Conservation (phyloP, 2,113 vertebrate genomes). For the Tychaedon coryphoeus region DNA sequence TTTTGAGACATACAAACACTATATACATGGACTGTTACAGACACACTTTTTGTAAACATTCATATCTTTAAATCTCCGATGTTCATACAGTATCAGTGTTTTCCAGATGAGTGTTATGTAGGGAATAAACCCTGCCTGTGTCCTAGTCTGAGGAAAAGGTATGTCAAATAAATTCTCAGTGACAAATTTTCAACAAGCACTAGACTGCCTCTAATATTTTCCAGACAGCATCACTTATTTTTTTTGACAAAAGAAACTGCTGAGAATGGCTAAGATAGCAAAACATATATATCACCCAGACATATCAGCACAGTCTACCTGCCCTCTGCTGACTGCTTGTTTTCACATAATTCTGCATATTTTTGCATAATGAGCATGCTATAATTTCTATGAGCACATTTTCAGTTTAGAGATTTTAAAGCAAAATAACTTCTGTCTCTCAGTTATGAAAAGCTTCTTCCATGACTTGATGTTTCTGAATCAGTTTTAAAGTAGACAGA, state of each 20-base stretch:
- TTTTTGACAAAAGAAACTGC: background rate
- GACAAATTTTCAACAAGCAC: background rate
- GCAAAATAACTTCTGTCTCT: background rate
- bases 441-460: background rate
- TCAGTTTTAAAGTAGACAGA: background rate
- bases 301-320: slow-evolving; percentile 4
- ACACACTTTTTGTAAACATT: background rate
- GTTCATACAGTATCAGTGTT: background rate
- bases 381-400: background rate
- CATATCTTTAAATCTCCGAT: background rate
- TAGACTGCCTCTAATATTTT: background rate
- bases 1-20: background rate
- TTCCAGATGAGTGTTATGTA: background rate
- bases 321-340: slow-evolving; percentile 21
- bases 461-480: background rate
- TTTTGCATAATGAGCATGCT: background rate
- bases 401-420: background rate
- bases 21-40: background rate
- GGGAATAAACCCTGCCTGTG: background rate
- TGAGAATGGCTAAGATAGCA: background rate
- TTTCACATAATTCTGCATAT: slow-evolving; percentile 22
- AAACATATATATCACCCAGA: background rate
- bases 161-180: background rate
- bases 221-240: background rate
- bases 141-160: background rate